A percentile compares a stretch with the other conserved stretches of the same genome.
Evolutionary conservation across 2,888 invertebrate species (phyloP).

Genomic region (Cistogaster globosa): DNA sequence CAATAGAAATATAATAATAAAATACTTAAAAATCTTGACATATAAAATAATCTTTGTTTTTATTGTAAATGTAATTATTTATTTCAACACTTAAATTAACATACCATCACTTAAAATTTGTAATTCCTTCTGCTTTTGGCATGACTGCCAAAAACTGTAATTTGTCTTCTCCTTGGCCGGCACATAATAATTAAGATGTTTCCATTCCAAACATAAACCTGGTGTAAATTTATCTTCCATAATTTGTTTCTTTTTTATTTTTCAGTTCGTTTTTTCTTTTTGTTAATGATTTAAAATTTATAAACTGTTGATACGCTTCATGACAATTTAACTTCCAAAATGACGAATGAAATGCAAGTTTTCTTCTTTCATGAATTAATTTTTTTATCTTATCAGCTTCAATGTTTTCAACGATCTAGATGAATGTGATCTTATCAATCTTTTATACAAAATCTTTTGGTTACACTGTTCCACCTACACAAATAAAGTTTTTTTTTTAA

Average conservation of each 20-base stretch:
- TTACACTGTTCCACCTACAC: slow-evolving; percentile 18
- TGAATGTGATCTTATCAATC: slow-evolving; percentile 40
- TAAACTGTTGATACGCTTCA: neutral
- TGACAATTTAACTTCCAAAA: neutral
- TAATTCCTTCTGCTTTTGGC: slow-evolving; percentile 77
- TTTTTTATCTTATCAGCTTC: slow-evolving; percentile 43
- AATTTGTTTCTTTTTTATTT: neutral
- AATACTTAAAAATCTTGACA: too few relatives aligned
- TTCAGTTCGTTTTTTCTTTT: neutral
- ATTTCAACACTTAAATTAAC: neutral
- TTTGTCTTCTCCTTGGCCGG: slow-evolving; percentile 80
- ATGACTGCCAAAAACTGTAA: slow-evolving; percentile 81
- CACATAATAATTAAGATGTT: slow-evolving; percentile 80
- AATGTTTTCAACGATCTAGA: neutral
- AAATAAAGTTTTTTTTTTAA: slow-evolving; percentile 4
- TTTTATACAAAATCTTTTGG: neutral
- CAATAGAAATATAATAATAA: too few relatives aligned
- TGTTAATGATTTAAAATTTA: neutral
- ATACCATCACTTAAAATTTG: slow-evolving; percentile 79
- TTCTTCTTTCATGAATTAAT: neutral
- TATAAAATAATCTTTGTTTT: too few relatives aligned
- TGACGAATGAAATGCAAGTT: slow-evolving; percentile 3
- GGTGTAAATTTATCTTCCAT: slow-evolving; percentile 64
- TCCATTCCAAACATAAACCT: slow-evolving; percentile 80
- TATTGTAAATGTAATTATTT: too few relatives aligned